Evolutionary conservation across 2,888 invertebrate species (phyloP).

Genomic region (Dynastes hyllus): DNA sequence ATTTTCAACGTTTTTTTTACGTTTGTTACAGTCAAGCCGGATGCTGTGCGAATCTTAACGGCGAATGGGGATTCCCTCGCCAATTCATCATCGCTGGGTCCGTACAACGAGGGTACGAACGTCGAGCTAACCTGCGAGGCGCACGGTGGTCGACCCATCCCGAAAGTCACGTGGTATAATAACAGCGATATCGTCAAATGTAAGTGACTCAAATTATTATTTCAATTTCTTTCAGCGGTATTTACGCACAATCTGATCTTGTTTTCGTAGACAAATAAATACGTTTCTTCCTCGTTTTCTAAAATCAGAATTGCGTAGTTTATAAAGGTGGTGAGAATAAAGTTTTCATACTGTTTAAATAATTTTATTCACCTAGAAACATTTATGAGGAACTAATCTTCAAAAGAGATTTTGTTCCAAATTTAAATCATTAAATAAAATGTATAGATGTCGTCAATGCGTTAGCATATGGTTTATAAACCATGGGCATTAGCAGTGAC

Average conservation of each 20-base stretch:
- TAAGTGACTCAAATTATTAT: constrained; percentile 61
- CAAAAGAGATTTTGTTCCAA: too few species aligned
- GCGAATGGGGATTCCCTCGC: constrained; percentile 77
- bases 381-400: too few species aligned
- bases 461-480: too few species aligned
- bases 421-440: too few species aligned
- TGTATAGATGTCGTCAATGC: too few species aligned
- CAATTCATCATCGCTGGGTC: constrained; percentile 80
- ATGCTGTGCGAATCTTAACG: constrained; percentile 81
- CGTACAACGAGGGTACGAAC: constrained; percentile 80
- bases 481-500: too few species aligned
- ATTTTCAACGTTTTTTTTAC: constrained; percentile 53
- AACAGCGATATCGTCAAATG: constrained; percentile 79
- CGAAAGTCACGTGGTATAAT: constrained; percentile 89
- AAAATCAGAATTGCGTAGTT: too few species aligned
- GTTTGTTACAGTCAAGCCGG: constrained; percentile 84
- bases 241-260: too few species aligned
- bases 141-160: constrained; percentile 88
- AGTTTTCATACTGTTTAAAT: too few species aligned
- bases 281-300: background rate
- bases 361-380: too few species aligned
- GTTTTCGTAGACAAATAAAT: too few species aligned
- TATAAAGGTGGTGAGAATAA: background rate
- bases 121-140: constrained; percentile 84
- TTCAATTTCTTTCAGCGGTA: constrained; percentile 1